A percentile compares a stretch with the other conserved stretches of the same genome.
These are phyloP conservation scores for Gephyroberyx darwinii DNA, from an alignment of 2,797 vertebrate genomes.

Conservation along the genomic window DNA sequence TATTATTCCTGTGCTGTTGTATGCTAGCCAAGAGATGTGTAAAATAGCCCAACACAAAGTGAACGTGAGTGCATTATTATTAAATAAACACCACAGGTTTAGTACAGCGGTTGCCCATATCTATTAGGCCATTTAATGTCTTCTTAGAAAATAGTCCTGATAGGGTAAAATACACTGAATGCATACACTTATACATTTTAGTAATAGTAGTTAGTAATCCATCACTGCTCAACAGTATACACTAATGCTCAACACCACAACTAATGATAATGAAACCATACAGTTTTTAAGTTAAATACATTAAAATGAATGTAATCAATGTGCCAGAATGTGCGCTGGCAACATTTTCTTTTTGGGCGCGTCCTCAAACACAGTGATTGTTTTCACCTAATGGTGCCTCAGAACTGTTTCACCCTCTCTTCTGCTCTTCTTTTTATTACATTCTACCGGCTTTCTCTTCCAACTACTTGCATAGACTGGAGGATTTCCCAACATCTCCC, in stretches of 20 bases:
- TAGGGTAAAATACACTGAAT: too few relatives aligned
- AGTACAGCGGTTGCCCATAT: neutral
- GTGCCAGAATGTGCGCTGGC: neutral
- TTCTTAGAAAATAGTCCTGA: too few relatives aligned
- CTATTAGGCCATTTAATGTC: too few relatives aligned
- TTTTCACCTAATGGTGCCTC: constrained; percentile 12
- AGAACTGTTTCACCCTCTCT: constrained; percentile 54
- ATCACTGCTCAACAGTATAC: too few relatives aligned
- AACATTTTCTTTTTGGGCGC: constrained; percentile 4
- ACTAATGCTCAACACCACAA: too few relatives aligned
- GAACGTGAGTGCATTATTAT: neutral
- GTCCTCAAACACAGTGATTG: neutral
- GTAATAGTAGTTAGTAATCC: too few relatives aligned
- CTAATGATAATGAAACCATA: too few relatives aligned
- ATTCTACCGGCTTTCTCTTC: constrained; percentile 76
- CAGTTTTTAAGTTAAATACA: too few relatives aligned
- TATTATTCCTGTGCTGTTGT: neutral
- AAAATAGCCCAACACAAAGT: constrained; percentile 1
- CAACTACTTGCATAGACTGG: constrained; percentile 89
- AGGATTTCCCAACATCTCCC: constrained; percentile 99
- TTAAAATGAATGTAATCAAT: too few relatives aligned
- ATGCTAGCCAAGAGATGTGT: neutral
- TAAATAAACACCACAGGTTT: too few relatives aligned
- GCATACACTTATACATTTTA: too few relatives aligned
- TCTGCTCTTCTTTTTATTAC: constrained; percentile 55